A percentile compares a stretch with the other conserved stretches of the same genome.
Evolutionary conservation across 2,113 vertebrate species (phyloP).

Genomic region (Dipodomys spectabilis): DNA sequence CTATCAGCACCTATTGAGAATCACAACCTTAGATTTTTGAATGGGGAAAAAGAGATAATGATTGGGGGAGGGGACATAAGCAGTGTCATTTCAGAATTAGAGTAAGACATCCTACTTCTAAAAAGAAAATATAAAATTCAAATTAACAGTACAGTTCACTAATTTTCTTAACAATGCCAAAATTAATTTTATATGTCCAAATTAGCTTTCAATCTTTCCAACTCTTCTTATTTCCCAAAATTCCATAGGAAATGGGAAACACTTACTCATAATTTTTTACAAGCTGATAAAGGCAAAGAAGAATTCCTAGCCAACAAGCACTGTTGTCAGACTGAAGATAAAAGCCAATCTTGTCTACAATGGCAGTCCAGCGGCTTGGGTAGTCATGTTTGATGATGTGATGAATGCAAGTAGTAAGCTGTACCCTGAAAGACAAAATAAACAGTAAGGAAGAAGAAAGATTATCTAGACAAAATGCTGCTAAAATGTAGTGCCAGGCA

Average conservation of each 20-base stretch:
- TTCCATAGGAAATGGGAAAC: constrained; percentile 28
- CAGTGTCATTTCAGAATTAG: not conserved
- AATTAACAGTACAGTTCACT: constrained; percentile 38
- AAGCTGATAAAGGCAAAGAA: constrained; percentile 98
- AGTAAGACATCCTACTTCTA: constrained; percentile 6
- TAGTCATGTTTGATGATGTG: constrained; percentile 99
- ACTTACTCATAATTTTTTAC: constrained; percentile 99
- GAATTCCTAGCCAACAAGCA: constrained; percentile 96
- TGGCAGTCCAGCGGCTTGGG: constrained; percentile 96
- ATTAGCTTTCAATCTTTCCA: constrained; percentile 14
- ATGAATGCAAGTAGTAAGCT: constrained; percentile 98
- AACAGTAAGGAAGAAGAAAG: constrained; percentile 51
- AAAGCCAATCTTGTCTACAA: constrained; percentile 98
- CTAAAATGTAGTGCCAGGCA: no score
- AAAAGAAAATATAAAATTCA: constrained; percentile 52
- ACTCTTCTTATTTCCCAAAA: constrained; percentile 52
- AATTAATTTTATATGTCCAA: constrained; percentile 44
- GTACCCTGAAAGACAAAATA: constrained; percentile 91
- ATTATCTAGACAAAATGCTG: not conserved
- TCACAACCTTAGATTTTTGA: constrained; percentile 11
- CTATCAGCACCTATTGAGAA: not conserved
- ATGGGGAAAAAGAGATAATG: not conserved
- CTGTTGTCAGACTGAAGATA: constrained; percentile 99
- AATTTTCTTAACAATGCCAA: not conserved
- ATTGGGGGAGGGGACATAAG: not conserved